phyloP scores from a whole-genome alignment of 1,140 invertebrate genomes.

The Streblospio benedicti region DNA sequence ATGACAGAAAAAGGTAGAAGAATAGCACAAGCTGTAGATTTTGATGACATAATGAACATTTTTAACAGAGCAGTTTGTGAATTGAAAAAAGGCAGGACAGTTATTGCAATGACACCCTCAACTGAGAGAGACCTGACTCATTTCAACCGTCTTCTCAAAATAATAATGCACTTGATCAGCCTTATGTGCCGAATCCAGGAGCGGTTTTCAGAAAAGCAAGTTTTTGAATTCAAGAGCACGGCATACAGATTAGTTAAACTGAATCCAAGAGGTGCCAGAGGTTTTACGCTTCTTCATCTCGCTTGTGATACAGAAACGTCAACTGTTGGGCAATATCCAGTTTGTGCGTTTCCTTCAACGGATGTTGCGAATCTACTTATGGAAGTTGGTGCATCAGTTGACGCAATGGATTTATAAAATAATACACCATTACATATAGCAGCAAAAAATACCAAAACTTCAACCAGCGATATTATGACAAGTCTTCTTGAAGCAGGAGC shows the following conservation, averaged over 20 bases:
- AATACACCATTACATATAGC: slow-evolving; percentile 77
- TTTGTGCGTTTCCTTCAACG: slow-evolving; percentile 64
- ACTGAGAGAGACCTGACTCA: slow-evolving; percentile 66
- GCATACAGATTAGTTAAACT: slow-evolving; percentile 64
- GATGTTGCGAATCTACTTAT: slow-evolving; percentile 68
- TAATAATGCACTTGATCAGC: slow-evolving; percentile 61
- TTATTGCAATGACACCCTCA: slow-evolving; percentile 48
- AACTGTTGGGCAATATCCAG: slow-evolving; percentile 58
- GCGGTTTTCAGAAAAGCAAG: slow-evolving; percentile 36
- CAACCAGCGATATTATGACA: slow-evolving; percentile 55
- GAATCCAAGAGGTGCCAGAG: slow-evolving; percentile 60
- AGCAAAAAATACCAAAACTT: slow-evolving; percentile 50
- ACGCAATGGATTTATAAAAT: slow-evolving; percentile 57
- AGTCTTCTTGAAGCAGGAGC: slow-evolving; percentile 67
- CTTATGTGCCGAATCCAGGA: slow-evolving; percentile 53
- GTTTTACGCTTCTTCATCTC: slow-evolving; percentile 68
- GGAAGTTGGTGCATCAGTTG: slow-evolving; percentile 71
- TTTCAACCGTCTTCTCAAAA: slow-evolving; percentile 74
- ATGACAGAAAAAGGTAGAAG: slow-evolving; percentile 62
- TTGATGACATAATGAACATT: slow-evolving; percentile 71
- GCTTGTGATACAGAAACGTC: slow-evolving; percentile 58
- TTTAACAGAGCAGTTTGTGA: slow-evolving; percentile 50
- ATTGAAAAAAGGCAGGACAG: slow-evolving; percentile 27
- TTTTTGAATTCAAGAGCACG: slow-evolving; percentile 51
- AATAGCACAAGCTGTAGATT: slow-evolving; percentile 59